These are phyloP conservation scores for Oceanodroma leucorhoa DNA, from an alignment of 2,797 vertebrate genomes.

Conservation along the genomic window DNA sequence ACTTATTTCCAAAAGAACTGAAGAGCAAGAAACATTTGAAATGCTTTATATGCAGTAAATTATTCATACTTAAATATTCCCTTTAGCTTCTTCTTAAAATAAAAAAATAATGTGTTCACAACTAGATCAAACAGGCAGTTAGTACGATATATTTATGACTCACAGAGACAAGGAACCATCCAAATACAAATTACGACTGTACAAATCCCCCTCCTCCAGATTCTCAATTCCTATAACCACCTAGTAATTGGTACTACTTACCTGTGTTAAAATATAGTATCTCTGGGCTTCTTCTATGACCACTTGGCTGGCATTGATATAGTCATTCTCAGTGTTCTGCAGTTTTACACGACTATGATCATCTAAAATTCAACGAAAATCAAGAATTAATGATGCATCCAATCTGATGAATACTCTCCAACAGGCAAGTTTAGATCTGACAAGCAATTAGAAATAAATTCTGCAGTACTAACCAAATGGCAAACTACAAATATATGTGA, in stretches of 20 bases:
- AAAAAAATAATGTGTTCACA: not conserved
- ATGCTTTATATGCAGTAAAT: not conserved
- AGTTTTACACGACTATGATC: slow-evolving; percentile 97
- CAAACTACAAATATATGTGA: not conserved
- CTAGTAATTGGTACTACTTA: slow-evolving; percentile 57
- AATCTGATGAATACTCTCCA: not conserved
- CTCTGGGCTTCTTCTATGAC: slow-evolving; percentile 92
- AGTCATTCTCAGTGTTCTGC: slow-evolving; percentile 91
- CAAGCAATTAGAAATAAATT: not conserved
- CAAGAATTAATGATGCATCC: not conserved
- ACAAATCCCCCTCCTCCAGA: not conserved
- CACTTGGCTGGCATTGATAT: slow-evolving; percentile 95
- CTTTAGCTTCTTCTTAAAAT: not conserved
- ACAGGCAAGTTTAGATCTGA: not conserved
- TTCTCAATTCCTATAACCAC: not conserved
- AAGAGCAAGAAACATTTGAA: not conserved
- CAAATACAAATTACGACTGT: not conserved
- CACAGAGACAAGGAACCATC: not conserved
- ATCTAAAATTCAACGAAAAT: slow-evolving; percentile 78
- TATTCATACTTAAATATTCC: not conserved
- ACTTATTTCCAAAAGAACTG: not conserved
- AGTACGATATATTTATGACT: not conserved
- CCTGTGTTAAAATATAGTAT: slow-evolving; percentile 94
- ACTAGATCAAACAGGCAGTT: not conserved
- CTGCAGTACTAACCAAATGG: not conserved